Base-by-base conservation (phyloP, 2,113 vertebrate genomes). In the Rattus rattus region DNA sequence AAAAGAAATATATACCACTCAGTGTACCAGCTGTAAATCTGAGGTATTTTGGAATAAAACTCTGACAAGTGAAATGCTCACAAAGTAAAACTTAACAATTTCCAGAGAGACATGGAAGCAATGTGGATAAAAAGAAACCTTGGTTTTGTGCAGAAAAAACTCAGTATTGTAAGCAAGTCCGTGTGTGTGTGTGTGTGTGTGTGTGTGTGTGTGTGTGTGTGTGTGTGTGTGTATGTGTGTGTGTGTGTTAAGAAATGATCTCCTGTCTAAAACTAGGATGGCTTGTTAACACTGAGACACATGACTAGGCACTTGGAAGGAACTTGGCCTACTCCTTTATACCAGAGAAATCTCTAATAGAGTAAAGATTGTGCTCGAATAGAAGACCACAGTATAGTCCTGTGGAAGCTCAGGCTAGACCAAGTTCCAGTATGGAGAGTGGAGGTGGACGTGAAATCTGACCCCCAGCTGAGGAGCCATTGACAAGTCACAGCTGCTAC, bases 211-310 rank as follows among this genome's bases (percentile, higher is more conserved):
- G 43, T 56, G 13, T n/a, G 24, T 17, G 30, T 33, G n/a, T 79
- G 36, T 67, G 36, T 79, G 26, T 36, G n/a, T 85, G n/a, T 63
- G 30, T 69, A n/a, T 33, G n/a, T 79, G 36, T 67, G 36, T 79
- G 26, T 36, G n/a, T 85, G n/a, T 63, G 30, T 69, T 22, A 61
- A 43, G n/a, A 85, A 84, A 97, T 87, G 19, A 72, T 89, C 52
- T 70, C 19, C 70, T n/a, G 22, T 92, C 4, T 92, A 65, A 92
- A 90, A 61, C 88, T 75, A 39, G 52, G n/a, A 61, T 39, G 17
- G 4, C 26, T 77, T 89, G 88, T 94, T 30, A 33, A 0, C 49
- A 33, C 49, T 67, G 49, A 96, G 65, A 76, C 47, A 93, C 20
- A 2, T 87, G 17, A 43, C 30, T 80, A 90, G 56, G 19, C 5